Conservation (phyloP, 2,797 vertebrate genomes). For the Takifugu rubripes region DNA sequence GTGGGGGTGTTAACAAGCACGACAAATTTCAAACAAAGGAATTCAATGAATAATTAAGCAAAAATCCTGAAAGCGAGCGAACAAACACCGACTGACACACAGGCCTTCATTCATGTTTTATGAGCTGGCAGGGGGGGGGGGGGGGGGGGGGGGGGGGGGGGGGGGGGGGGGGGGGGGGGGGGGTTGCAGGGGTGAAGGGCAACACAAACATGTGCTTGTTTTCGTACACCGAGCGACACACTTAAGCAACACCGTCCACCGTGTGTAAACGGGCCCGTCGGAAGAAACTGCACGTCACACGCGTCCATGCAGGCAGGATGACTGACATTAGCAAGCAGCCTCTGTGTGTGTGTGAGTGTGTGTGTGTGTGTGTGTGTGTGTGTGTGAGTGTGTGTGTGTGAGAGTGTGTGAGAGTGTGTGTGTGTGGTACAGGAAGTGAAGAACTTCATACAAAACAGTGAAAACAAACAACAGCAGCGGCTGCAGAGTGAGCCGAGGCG, state of each 20-base stretch:
- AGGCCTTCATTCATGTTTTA: slow-evolving; percentile 56
- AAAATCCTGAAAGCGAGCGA: not conserved
- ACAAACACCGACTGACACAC: not conserved
- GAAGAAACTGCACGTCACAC: not conserved
- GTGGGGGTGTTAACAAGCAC: no score
- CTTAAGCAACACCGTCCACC: not conserved
- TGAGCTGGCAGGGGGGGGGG: slow-evolving; percentile 35
- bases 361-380: no score
- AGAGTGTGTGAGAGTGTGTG: no score
- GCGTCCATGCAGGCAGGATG: not conserved
- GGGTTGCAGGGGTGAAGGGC: slow-evolving; percentile 20
- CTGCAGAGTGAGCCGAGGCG: slow-evolving; percentile 9
- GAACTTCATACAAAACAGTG: slow-evolving; percentile 23
- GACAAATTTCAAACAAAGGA: not conserved
- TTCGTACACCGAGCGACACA: slow-evolving; percentile 47
- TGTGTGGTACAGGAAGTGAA: no score
- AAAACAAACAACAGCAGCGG: slow-evolving; percentile 15
- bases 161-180: not conserved
- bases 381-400: no score
- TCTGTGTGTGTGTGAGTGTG: no score
- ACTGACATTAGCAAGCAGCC: not conserved
- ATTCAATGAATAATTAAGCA: not conserved
- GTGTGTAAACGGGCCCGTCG: not conserved
- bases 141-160: slow-evolving; percentile 5
- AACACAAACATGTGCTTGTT: slow-evolving; percentile 61